These are phyloP conservation scores for Tetranychus truncatus DNA, from an alignment of 2,888 invertebrate genomes.

Conservation along the genomic window DNA sequence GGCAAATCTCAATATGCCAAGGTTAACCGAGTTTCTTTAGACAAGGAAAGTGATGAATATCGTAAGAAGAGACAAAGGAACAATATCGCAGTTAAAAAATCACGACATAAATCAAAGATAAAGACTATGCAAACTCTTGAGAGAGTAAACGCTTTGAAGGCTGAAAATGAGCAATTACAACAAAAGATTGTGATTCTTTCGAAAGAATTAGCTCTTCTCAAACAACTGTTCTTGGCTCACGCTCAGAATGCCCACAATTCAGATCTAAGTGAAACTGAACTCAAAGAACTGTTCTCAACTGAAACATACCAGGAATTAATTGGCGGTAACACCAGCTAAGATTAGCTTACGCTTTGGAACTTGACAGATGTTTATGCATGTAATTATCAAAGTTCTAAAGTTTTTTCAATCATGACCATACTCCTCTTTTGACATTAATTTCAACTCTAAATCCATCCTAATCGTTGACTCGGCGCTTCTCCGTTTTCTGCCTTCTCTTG, in stretches of 20 bases:
- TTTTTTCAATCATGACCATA: no score
- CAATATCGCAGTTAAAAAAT: slow-evolving; percentile 65
- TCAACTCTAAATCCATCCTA: no score
- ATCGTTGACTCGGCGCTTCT: no score
- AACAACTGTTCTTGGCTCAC: slow-evolving; percentile 60
- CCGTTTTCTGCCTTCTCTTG: no score
- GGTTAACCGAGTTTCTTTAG: slow-evolving; percentile 22
- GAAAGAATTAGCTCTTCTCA: slow-evolving; percentile 57
- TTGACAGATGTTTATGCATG: no score
- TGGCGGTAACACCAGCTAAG: no score
- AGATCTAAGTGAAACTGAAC: no score
- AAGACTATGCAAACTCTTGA: slow-evolving; percentile 56
- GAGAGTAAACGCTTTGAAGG: slow-evolving; percentile 52
- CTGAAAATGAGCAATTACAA: slow-evolving; percentile 57
- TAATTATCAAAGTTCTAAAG: no score
- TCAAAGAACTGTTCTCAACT: no score
- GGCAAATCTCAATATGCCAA: slow-evolving; percentile 16
- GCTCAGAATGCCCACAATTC: slow-evolving; percentile 33
- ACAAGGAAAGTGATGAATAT: slow-evolving; percentile 43
- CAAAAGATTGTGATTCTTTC: slow-evolving; percentile 62
- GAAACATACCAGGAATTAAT: no score
- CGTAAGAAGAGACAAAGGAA: slow-evolving; percentile 54
- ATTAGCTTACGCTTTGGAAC: no score
- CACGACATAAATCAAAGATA: slow-evolving; percentile 47
- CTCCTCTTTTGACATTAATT: no score